Evolutionary conservation across 2,888 invertebrate genomes (phyloP).

Genomic region (Polymixis lichenea): DNA sequence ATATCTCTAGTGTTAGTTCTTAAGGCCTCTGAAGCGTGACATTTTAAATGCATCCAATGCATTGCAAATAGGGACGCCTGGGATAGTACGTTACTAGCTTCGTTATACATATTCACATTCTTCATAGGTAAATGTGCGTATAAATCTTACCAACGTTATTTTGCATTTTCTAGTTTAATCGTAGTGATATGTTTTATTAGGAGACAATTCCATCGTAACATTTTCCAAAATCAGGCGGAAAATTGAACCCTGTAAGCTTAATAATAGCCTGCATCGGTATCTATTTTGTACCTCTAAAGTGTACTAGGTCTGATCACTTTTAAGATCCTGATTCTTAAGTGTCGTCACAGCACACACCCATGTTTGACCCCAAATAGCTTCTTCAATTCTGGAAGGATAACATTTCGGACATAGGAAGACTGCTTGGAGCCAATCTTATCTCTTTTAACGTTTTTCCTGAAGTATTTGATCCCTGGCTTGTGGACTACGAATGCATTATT

Average conservation of each 20-base stretch:
- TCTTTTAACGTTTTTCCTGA: slow-evolving; percentile 94
- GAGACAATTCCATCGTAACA: slow-evolving; percentile 69
- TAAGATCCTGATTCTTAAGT: slow-evolving; percentile 39
- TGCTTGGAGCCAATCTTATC: slow-evolving; percentile 94
- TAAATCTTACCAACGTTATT: slow-evolving; percentile 53
- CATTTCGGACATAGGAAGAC: slow-evolving; percentile 93
- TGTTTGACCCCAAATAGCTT: slow-evolving; percentile 95
- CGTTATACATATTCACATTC: slow-evolving; percentile 45
- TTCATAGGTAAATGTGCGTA: slow-evolving; percentile 50
- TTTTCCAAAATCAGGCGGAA: slow-evolving; percentile 76
- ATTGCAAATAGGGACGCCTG: slow-evolving; percentile 42
- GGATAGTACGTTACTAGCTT: slow-evolving; percentile 28
- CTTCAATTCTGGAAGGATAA: slow-evolving; percentile 96
- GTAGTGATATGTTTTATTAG: slow-evolving; percentile 82
- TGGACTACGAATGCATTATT: slow-evolving; percentile 98
- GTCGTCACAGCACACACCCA: slow-evolving; percentile 94
- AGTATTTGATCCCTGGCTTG: slow-evolving; percentile 97
- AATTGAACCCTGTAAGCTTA: slow-evolving; percentile 74
- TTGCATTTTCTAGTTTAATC: slow-evolving; percentile 60
- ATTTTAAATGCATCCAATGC: slow-evolving; percentile 61
- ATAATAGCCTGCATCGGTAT: slow-evolving; percentile 48
- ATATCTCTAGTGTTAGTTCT: slow-evolving; percentile 37
- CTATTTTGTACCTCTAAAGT: slow-evolving; percentile 55
- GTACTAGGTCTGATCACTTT: slow-evolving; percentile 57
- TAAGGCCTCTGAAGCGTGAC: slow-evolving; percentile 61